A percentile compares a stretch with the other conserved stretches of the same genome.
These are phyloP conservation scores for Orchestia grillus DNA, from an alignment of 1,140 invertebrate genomes.

Conservation along the genomic window DNA sequence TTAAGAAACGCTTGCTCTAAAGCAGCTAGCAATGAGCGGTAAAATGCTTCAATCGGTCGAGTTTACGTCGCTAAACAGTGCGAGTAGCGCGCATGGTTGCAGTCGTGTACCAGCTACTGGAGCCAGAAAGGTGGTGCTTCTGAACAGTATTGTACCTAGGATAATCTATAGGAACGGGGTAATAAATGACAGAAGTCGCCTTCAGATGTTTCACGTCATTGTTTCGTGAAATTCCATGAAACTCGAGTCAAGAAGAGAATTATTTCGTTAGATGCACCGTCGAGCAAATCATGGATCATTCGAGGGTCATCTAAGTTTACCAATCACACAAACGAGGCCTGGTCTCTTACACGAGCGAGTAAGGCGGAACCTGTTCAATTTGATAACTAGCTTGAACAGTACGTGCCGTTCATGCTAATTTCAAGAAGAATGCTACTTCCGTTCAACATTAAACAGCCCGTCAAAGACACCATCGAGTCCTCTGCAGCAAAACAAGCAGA, in stretches of 20 bases:
- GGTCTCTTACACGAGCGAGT: neutral
- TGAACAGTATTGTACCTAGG: too few species aligned
- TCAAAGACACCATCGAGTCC: too few species aligned
- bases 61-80: neutral
- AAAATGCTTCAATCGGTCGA: neutral
- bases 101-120: too few species aligned
- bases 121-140: too few species aligned
- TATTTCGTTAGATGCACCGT: neutral
- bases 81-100: too few species aligned
- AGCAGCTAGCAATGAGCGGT: neutral
- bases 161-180: neutral
- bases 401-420: too few species aligned
- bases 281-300: neutral
- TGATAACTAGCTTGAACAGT: neutral
- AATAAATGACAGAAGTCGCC: neutral
- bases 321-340: neutral
- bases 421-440: too few species aligned
- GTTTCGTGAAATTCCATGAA: neutral
- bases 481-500: too few species aligned
- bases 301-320: neutral
- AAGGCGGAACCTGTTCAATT: neutral
- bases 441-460: too few species aligned
- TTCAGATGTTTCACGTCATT: neutral
- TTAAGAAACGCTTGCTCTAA: neutral
- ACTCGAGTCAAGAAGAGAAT: neutral